Evolutionary conservation across 2,888 invertebrate genomes (phyloP), one percentile per base, ranked within the genome.

Genomic region (Sarcophaga carnaria): DNA sequence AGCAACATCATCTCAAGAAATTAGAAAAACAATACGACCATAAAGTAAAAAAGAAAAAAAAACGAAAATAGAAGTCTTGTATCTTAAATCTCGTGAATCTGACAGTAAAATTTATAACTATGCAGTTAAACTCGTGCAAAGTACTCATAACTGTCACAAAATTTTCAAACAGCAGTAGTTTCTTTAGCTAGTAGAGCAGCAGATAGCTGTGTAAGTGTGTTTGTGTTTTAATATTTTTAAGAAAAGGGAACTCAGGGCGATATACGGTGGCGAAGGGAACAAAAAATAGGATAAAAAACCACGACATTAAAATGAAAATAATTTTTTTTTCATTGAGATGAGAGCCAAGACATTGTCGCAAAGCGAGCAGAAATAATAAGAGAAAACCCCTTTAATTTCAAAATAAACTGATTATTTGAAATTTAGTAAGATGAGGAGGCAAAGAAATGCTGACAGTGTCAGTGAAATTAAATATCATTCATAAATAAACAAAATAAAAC

Each of bases 121-220:
- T 78, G 71, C 78, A 83, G 78, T 83, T 83, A 83, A 83, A 78
- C 62, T 83, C 72, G 83, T 78, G 78, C 83, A 83, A 78, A 78
- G 72, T 83, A 78, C 78, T 78, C 77, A 83, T 78, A 78, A 83
- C 77, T 83, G 83, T 83, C 83, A 78, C 11, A 77, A 66, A 64
- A 82, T 37, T 70, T 54, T 82, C 69, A 82, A 76, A 64, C 72
- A 80, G 72, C 72, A 64, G 69, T 45, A 59, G 14, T 59, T 59
- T 17, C 14, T 4, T 8, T 4, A 54, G 64, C 45, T 79, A 37
- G 49, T 22, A 63, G 27, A 11, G 3, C 4, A 37, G 37, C n/a
- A 37, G 37, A 37, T 2, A 37, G 37, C 10, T 59, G 66, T 71
- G 37, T 5, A 25, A 25, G 70, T 17, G 17, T 72, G 25, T 67